phyloP scores from a whole-genome alignment of 2,888 invertebrate species.

The Sarcophaga rosellei region DNA sequence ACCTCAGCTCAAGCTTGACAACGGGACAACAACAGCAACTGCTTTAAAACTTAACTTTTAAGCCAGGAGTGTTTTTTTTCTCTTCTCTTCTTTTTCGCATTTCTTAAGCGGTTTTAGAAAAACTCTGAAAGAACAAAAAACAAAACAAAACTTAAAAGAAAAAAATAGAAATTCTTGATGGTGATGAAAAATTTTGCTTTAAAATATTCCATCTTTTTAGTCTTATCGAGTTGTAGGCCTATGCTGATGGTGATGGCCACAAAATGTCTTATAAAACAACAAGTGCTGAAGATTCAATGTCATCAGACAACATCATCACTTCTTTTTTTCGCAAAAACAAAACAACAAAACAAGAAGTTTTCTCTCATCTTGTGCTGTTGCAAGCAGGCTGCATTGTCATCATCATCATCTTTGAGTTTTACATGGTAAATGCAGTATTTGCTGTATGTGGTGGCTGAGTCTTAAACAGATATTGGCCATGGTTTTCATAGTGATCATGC shows the following conservation, averaged over 20 bases:
- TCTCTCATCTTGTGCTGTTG: slow-evolving; percentile 1
- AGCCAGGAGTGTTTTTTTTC: not conserved
- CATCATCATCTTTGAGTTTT: slow-evolving; percentile 5
- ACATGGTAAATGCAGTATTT: slow-evolving; percentile 6
- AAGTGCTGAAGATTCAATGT: slow-evolving; percentile 66
- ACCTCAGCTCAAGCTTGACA: not conserved
- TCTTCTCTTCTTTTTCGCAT: no score
- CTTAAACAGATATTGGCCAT: slow-evolving; percentile 55
- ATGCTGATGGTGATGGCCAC: slow-evolving; percentile 19
- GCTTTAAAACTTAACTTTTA: not conserved
- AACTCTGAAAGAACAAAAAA: not conserved
- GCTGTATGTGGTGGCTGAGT: slow-evolving; percentile 31
- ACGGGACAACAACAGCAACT: slow-evolving; percentile 24
- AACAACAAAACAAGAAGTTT: not conserved
- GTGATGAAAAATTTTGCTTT: slow-evolving; percentile 38
- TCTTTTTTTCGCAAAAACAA: slow-evolving; percentile 4
- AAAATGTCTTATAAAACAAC: slow-evolving; percentile 38
- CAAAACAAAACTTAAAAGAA: no score
- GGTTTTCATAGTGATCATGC: slow-evolving; percentile 63
- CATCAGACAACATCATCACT: slow-evolving; percentile 64
- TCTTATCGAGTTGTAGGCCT: not conserved
- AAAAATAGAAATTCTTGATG: not conserved
- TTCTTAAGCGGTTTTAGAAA: slow-evolving; percentile 2
- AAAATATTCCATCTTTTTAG: slow-evolving; percentile 38
- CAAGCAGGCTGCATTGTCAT: slow-evolving; percentile 29